phyloP scores from a whole-genome alignment of 2,888 invertebrate species.

The Cephus sareptanus region DNA sequence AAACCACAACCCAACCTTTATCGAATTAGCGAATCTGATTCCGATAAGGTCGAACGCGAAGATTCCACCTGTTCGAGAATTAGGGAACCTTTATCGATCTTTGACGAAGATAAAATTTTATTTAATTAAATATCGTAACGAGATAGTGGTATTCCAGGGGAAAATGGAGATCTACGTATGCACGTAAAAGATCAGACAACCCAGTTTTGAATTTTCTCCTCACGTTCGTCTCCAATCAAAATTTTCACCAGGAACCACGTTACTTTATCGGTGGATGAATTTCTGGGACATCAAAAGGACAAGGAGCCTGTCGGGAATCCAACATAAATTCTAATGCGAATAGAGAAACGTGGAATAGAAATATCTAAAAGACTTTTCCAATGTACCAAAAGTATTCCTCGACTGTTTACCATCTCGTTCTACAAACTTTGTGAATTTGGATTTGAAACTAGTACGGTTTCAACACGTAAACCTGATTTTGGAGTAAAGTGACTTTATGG shows the following conservation, averaged over 20 bases:
- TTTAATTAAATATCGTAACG: neutral
- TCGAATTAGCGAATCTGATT: neutral
- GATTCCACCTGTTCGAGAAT: neutral
- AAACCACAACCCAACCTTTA: neutral
- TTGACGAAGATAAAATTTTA: neutral
- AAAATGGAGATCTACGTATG: neutral
- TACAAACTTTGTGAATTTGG: neutral
- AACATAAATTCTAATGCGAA: neutral
- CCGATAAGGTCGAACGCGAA: neutral
- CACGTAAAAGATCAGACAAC: neutral
- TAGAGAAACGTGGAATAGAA: neutral
- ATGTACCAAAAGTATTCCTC: neutral
- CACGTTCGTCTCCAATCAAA: neutral
- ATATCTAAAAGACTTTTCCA: neutral
- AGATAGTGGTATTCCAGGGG: neutral
- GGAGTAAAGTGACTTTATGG: neutral
- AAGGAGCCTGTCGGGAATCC: neutral
- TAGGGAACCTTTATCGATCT: neutral
- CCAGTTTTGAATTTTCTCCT: neutral
- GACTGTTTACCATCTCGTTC: neutral
- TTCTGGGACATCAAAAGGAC: neutral
- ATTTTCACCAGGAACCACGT: neutral
- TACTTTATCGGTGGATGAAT: neutral
- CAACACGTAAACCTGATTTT: neutral
- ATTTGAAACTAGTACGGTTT: neutral